A percentile compares a stretch with the other conserved stretches of the same genome.
Conservation (phyloP, 2,888 invertebrate species). For the Lysandra coridon region DNA sequence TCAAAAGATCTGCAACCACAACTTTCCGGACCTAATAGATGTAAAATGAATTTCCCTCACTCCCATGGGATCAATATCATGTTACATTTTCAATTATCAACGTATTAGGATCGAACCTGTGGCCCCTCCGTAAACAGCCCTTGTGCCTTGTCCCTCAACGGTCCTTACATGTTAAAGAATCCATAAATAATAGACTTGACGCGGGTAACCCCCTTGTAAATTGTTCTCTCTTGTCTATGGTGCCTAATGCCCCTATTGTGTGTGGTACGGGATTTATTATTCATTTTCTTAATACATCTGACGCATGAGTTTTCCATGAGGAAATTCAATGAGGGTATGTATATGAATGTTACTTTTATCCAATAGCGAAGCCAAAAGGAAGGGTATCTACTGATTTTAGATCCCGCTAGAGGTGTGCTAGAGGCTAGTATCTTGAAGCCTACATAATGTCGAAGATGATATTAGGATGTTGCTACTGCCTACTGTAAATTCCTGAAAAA, state of each 20-base stretch:
- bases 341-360: conserved; percentile 29
- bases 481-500: neutral
- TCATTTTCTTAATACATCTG: conserved; percentile 75
- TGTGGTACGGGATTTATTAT: conserved; percentile 75
- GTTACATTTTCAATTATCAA: conserved; percentile 33
- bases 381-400: neutral
- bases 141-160: conserved; percentile 56
- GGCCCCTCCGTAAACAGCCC: conserved; percentile 45
- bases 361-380: neutral
- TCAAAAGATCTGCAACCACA: conserved; percentile 8
- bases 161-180: conserved; percentile 80
- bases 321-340: conserved; percentile 48
- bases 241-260: conserved; percentile 77
- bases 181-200: conserved; percentile 81
- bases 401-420: too few species aligned
- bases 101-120: conserved; percentile 40
- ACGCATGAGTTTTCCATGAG: conserved; percentile 58
- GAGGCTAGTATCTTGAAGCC: neutral
- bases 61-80: conserved; percentile 27
- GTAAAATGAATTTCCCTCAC: conserved; percentile 8
- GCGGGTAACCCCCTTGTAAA: conserved; percentile 64
- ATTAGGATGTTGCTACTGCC: neutral
- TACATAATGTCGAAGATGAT: neutral
- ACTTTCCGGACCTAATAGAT: conserved; percentile 22
- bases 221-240: conserved; percentile 69